Base-by-base conservation (phyloP, 64 coral and sea anemone genomes). In the Montipora cactus region DNA sequence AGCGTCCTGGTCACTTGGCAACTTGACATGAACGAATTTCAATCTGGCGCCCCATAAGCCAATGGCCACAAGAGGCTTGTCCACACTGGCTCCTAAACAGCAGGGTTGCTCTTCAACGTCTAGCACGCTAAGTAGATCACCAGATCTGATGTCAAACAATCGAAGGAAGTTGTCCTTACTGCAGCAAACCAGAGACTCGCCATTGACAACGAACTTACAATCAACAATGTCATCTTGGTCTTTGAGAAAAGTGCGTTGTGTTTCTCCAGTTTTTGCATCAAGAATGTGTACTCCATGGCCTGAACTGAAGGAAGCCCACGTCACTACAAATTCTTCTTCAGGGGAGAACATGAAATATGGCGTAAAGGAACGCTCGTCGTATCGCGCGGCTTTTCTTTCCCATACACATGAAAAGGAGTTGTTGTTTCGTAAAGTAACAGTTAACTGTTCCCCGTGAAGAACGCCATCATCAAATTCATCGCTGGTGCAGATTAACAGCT, bases 141-240 rank as follows among this genome's bases (percentile, higher is more conserved):
- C 81, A 4, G 44, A 5, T 84, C 81, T 84, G 16, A 84, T 14
- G 44, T 84, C 15, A 47, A 19, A 84, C 81, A 84, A 48, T 48
- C 59, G 11, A 48, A 84, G 59, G 8, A 84, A 84, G 81, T 47
- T 84, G 15, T 68, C 81, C 37, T 48, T 1, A 3, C 5, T 20
- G 61, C 28, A 25, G 23, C 23, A 25, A 25, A 25, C 23, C 23
- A 25, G 23, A 25, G 23, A 25, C 23, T 25, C 23, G 23, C 23
- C 23, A 25, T 25, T 25, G 23, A 25, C 23, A 25, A 25, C 59
- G 68, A 84, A 84, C 44, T 84, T 84, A 20, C 59, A 84, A 14
- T 84, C 81, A 84, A 49, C 62, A 69, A 84, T 20, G 23, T 82
- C 80, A 44, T 21, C 0, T 0, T 21, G 28, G 15, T 48, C 7